phyloP scores from a whole-genome alignment of 2,888 invertebrate genomes.

The Hanleya hanleyi region DNA sequence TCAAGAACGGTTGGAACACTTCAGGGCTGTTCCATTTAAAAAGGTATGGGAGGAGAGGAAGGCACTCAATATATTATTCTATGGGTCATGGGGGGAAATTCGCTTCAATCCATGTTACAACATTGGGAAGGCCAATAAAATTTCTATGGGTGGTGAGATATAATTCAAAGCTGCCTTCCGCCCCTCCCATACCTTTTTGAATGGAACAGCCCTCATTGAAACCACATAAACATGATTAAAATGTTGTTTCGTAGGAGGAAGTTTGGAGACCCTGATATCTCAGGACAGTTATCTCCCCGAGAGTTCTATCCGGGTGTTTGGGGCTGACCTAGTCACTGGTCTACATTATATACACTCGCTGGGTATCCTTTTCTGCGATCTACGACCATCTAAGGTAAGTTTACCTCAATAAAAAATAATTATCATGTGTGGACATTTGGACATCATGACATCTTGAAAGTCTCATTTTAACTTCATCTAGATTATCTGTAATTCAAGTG shows the following conservation, averaged over 20 bases:
- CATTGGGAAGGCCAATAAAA: background rate
- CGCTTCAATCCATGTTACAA: background rate
- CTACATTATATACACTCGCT: constrained; percentile 73
- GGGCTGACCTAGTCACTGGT: constrained; percentile 69
- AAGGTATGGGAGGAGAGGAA: too few species aligned
- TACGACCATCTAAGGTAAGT: constrained; percentile 72
- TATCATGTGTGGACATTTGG: too few species aligned
- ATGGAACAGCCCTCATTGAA: background rate
- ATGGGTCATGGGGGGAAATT: background rate
- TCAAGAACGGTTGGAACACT: too few species aligned
- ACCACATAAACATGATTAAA: background rate
- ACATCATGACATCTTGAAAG: too few species aligned
- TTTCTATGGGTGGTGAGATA: background rate
- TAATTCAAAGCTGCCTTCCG: background rate
- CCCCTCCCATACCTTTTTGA: background rate
- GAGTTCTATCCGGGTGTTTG: constrained; percentile 68
- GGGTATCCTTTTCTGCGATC: constrained; percentile 72
- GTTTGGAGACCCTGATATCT: constrained; percentile 66
- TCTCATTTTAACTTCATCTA: too few species aligned
- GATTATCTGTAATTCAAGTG: too few species aligned
- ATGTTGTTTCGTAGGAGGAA: constrained; percentile 44
- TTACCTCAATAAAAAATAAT: too few species aligned
- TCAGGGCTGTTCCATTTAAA: too few species aligned
- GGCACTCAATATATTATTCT: too few species aligned
- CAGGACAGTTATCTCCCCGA: constrained; percentile 72